phyloP scores from a whole-genome alignment of 2,113 vertebrate genomes.

The Heterotilapia buettikoferi region DNA sequence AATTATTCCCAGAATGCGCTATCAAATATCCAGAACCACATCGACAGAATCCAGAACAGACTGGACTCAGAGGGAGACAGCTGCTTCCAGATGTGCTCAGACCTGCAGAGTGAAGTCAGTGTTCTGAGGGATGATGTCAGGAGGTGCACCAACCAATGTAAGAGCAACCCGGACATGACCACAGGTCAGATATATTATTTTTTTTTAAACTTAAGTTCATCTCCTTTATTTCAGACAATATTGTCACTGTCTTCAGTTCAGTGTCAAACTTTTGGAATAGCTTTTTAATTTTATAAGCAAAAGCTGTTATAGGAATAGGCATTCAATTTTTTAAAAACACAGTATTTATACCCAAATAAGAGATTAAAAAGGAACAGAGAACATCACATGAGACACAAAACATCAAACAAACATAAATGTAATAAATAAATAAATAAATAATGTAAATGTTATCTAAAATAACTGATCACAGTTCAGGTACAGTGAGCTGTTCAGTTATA shows the following conservation, averaged over 20 bases:
- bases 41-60: conserved; percentile 38
- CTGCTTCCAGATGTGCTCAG: conserved; percentile 70
- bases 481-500: not conserved
- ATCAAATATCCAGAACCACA: conserved; percentile 64
- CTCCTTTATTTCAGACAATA: not conserved
- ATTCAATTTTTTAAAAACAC: no score
- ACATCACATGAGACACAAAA: no score
- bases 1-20: conserved; percentile 76
- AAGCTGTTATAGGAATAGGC: no score
- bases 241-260: no score
- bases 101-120: conserved; percentile 70
- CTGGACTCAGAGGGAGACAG: conserved; percentile 46
- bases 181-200: conserved; percentile 23
- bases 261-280: no score
- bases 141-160: conserved; percentile 62
- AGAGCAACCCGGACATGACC: conserved; percentile 9
- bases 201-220: not conserved
- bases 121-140: conserved; percentile 71
- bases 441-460: no score
- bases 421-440: no score
- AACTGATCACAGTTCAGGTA: no score
- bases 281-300: no score
- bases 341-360: no score
- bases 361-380: no score
- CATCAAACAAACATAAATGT: no score